These are phyloP conservation scores for Drosophila sp. DNA, from an alignment of 1,140 invertebrate species.

Conservation along the genomic window DNA sequence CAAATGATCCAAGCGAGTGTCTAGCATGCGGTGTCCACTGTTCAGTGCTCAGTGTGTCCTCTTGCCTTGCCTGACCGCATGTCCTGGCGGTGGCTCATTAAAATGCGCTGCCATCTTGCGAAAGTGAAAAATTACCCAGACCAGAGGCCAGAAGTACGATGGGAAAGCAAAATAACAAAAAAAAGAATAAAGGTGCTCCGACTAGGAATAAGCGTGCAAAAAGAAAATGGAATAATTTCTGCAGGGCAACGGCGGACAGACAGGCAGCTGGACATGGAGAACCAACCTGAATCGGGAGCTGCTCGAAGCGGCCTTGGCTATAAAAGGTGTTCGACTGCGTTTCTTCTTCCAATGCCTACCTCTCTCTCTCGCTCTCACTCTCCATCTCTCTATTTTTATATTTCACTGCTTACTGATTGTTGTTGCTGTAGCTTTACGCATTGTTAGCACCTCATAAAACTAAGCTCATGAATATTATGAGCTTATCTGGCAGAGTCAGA, in stretches of 20 bases:
- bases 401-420: neutral
- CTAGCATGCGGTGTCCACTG: constrained; percentile 16
- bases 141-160: constrained; percentile 34
- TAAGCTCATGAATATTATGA: constrained; percentile 79
- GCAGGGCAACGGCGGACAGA: constrained; percentile 43
- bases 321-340: constrained; percentile 61
- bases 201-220: constrained; percentile 21
- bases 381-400: neutral
- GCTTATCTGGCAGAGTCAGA: constrained; percentile 47
- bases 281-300: constrained; percentile 5
- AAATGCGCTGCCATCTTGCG: constrained; percentile 82
- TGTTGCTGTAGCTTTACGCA: constrained; percentile 71
- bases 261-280: neutral
- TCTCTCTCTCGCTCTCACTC: neutral
- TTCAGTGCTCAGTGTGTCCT: constrained; percentile 1
- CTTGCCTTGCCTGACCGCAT: constrained; percentile 12
- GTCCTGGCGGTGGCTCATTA: constrained; percentile 67
- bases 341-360: neutral
- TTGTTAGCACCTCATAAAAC: constrained; percentile 82
- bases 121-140: constrained; percentile 80
- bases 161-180: constrained; percentile 26
- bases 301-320: constrained; percentile 4
- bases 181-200: neutral
- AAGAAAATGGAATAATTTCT: constrained; percentile 59
- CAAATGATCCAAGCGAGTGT: constrained; percentile 54